These are phyloP conservation scores for Astreopora myriophthalma DNA, from an alignment of 64 coral and sea anemone genomes.

Conservation along the genomic window DNA sequence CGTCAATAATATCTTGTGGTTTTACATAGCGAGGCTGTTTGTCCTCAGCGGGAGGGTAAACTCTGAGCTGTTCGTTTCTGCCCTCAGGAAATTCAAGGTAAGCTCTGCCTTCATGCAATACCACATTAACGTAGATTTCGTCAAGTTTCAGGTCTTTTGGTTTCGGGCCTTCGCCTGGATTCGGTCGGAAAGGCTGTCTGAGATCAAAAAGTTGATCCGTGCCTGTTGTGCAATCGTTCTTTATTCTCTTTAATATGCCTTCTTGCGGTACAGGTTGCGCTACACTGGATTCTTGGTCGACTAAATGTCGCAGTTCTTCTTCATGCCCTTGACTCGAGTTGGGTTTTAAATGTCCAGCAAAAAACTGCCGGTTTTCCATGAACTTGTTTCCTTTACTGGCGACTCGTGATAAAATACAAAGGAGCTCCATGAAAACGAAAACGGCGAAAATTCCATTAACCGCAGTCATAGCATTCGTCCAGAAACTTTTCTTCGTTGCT, in stretches of 20 bases:
- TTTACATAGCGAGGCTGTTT: neutral
- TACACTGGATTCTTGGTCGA: neutral
- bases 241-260: neutral
- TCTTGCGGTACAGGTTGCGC: no score
- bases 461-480: neutral
- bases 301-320: neutral
- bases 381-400: neutral
- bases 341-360: neutral
- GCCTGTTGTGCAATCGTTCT: neutral
- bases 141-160: neutral
- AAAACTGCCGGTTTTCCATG: neutral
- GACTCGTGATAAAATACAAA: neutral
- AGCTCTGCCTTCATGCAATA: constrained; percentile 12
- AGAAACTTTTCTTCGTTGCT: neutral
- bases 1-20: neutral
- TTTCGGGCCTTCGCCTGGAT: neutral
- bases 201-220: neutral
- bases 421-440: neutral
- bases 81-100: neutral
- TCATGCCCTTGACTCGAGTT: neutral
- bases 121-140: constrained; percentile 47
- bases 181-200: neutral
- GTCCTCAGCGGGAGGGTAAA: neutral
- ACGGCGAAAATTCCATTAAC: neutral
- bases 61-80: neutral